Conservation (phyloP, 2,113 vertebrate genomes). For the Phylloscopus trochiloides region DNA sequence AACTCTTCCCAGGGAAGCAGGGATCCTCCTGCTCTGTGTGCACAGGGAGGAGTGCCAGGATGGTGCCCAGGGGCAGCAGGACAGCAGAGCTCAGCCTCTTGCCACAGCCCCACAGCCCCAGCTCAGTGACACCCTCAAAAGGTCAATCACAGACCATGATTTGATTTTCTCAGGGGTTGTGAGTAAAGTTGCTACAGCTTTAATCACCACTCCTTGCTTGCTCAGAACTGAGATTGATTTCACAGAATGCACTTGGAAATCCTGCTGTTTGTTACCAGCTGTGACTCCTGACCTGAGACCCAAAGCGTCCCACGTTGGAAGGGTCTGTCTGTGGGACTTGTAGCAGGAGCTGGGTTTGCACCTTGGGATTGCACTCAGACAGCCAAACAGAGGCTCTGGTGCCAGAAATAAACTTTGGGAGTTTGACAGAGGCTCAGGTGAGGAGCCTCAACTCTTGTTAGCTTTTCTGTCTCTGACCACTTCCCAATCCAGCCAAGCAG, state of each 20-base stretch:
- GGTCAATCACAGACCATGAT: rapidly evolving
- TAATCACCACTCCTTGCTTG: rapidly evolving
- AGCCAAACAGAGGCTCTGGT: not conserved
- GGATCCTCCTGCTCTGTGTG: not conserved
- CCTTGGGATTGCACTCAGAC: not conserved
- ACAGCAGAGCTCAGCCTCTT: not conserved
- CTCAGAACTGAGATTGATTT: not conserved
- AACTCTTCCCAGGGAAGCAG: not conserved
- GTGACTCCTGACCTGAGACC: not conserved
- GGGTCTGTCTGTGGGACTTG: rapidly evolving
- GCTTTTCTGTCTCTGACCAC: not conserved
- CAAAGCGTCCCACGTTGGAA: rapidly evolving
- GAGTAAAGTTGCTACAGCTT: not conserved
- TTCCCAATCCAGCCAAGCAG: not conserved
- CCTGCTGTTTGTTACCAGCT: not conserved
- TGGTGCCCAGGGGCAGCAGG: not conserved
- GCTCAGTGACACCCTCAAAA: not conserved
- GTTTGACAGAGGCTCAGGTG: not conserved
- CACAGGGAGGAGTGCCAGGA: not conserved
- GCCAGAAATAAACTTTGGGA: not conserved
- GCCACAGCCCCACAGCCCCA: rapidly evolving
- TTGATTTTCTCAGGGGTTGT: rapidly evolving
- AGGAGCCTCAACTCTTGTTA: rapidly evolving
- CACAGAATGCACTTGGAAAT: not conserved
- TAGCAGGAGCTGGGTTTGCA: not conserved